phyloP scores from a whole-genome alignment of 2,888 invertebrate species.

The Anthoptus insignis region DNA sequence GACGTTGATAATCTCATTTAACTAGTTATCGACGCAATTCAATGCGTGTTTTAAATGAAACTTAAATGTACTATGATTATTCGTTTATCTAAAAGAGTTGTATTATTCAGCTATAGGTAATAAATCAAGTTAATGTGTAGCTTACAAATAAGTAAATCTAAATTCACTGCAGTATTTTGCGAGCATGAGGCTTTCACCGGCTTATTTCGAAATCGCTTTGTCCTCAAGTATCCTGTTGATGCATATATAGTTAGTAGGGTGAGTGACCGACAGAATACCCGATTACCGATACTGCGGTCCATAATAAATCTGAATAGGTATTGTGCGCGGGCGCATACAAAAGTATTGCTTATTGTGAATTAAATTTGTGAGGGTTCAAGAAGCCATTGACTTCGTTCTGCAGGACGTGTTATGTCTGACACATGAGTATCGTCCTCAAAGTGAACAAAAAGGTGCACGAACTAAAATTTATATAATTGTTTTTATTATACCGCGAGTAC shows the following conservation, averaged over 20 bases:
- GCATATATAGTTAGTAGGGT: constrained; percentile 64
- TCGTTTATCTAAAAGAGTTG: no score
- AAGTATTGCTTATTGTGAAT: constrained; percentile 70
- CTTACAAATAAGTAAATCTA: constrained; percentile 9
- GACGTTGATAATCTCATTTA: no score
- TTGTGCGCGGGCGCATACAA: constrained; percentile 77
- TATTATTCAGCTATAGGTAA: no score
- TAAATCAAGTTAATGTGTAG: no score
- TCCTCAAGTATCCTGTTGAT: constrained; percentile 57
- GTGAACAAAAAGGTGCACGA: constrained; percentile 3
- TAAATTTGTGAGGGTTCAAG: constrained; percentile 70
- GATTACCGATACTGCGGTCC: constrained; percentile 72
- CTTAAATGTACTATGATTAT: no score
- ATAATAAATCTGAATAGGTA: constrained; percentile 78
- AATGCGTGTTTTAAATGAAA: no score
- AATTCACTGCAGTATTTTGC: constrained; percentile 19
- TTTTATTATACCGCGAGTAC: no score
- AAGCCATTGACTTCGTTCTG: constrained; percentile 72
- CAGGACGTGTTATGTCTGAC: constrained; percentile 51
- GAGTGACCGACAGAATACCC: constrained; percentile 68
- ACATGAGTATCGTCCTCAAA: constrained; percentile 36
- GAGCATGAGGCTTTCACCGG: constrained; percentile 30
- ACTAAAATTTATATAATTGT: background rate
- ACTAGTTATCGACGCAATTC: no score
- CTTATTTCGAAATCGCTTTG: constrained; percentile 54